Evolutionary conservation across 2,888 invertebrate species (phyloP), one percentile per base, ranked within the genome.

Genomic region (Drosophila sordidapex): DNA sequence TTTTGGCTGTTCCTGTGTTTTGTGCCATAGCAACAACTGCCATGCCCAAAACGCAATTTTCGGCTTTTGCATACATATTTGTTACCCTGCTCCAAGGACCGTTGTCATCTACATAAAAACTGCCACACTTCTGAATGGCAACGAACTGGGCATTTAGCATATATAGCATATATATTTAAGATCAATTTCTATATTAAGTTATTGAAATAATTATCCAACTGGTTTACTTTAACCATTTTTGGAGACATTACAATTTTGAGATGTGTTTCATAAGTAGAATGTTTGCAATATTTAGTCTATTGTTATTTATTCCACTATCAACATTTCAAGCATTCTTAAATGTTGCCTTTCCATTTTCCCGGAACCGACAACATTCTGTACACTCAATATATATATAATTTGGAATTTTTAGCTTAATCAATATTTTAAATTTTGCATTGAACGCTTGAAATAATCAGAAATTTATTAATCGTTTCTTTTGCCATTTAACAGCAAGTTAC

Each of bases 21-120:
- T 54, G 46, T 46, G 61, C 87, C 72, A 85, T 79, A 68, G 79
- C 65, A 86, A 83, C 77, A 81, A 69, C 79, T 36, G 56, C 57
- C 33, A 67, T 71, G 73, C 63, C 49, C 63, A 72, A 73, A 78
- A 83, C 72, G 76, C 67, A 76, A 74, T 85, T 83, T 76, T 83
- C 79, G 70, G 72, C 76, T 76, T 76, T 81, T 69, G 75, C 75
- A 79, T 72, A 75, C 75, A 76, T 70, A 73, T 74, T 79, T 67
- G 74, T 79, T 79, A 61, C 66, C 43, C 43, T 27, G 64, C 58
- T 59, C 65, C 21, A 54, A 53, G 38, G 52, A 11, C 51, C 46
- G 38, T 60, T 79, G 76, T 79, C 64, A 60, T 69, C 11, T 0
- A 43, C 63, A 31, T 53, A 60, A 43, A 62, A 70, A 70, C 64